Conservation (phyloP, 1,140 invertebrate genomes). For the Linepithema humile region DNA sequence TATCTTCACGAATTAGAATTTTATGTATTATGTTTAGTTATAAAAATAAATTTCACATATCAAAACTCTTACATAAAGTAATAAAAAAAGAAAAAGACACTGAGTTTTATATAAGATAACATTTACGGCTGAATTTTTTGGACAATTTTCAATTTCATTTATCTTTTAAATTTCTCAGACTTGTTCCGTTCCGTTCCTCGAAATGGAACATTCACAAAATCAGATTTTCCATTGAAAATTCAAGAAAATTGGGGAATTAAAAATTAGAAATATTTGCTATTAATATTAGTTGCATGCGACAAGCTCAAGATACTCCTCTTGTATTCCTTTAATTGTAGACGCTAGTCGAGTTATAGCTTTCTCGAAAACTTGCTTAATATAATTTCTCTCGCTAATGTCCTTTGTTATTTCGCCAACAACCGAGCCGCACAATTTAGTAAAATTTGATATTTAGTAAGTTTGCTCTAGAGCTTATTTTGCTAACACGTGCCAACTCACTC, state of each 20-base stretch:
- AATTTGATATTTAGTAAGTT: slow-evolving; percentile 68
- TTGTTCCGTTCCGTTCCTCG: not conserved
- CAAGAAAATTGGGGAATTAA: not conserved
- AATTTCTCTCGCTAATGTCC: slow-evolving; percentile 15
- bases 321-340: not conserved
- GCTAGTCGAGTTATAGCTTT: not conserved
- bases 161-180: not conserved
- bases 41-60: no score
- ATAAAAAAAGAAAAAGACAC: no score
- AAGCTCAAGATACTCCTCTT: not conserved
- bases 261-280: not conserved
- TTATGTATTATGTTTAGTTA: no score
- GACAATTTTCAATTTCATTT: not conserved
- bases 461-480: slow-evolving; percentile 54
- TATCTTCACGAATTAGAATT: not conserved
- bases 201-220: slow-evolving; percentile 1
- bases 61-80: no score
- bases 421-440: slow-evolving; percentile 30
- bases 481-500: slow-evolving; percentile 65
- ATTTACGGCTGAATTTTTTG: no score
- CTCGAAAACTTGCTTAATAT: slow-evolving; percentile 31
- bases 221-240: not conserved
- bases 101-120: no score
- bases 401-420: slow-evolving; percentile 43
- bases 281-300: not conserved